A percentile compares a stretch with the other conserved stretches of the same genome.
phyloP scores from a whole-genome alignment of 1,140 invertebrate genomes.

The Calliopsis andreniformis region DNA sequence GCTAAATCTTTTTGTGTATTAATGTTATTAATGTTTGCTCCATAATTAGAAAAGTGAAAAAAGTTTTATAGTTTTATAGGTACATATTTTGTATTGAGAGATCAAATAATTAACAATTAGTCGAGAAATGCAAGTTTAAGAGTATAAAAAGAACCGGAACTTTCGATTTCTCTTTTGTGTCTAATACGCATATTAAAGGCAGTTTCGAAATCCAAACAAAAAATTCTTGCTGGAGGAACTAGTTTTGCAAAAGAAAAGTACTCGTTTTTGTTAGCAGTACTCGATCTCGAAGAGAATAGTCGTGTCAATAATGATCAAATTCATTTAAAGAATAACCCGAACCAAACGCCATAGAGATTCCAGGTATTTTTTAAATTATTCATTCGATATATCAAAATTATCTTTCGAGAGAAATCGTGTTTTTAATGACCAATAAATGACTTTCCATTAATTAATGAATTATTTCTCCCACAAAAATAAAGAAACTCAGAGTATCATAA shows the following conservation, averaged over 20 bases:
- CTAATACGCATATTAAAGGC: too few relatives aligned
- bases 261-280: neutral
- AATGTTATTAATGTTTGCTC: too few relatives aligned
- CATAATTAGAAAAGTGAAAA: too few relatives aligned
- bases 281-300: neutral
- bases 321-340: constrained; percentile 19
- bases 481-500: too few relatives aligned
- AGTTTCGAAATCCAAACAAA: too few relatives aligned
- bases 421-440: too few relatives aligned
- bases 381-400: constrained; percentile 2
- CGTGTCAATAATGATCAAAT: neutral
- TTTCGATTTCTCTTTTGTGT: neutral
- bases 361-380: constrained; percentile 16
- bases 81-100: neutral
- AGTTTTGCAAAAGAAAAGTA: neutral
- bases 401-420: neutral
- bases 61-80: too few relatives aligned
- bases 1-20: too few relatives aligned
- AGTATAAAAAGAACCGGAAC: too few relatives aligned
- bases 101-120: neutral
- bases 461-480: too few relatives aligned
- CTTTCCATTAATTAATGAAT: constrained; percentile 8
- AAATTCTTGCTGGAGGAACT: too few relatives aligned
- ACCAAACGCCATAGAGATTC: constrained; percentile 16
- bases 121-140: too few relatives aligned